Conservation (phyloP, 2,888 invertebrate genomes). For the Amphipoea oculea region DNA sequence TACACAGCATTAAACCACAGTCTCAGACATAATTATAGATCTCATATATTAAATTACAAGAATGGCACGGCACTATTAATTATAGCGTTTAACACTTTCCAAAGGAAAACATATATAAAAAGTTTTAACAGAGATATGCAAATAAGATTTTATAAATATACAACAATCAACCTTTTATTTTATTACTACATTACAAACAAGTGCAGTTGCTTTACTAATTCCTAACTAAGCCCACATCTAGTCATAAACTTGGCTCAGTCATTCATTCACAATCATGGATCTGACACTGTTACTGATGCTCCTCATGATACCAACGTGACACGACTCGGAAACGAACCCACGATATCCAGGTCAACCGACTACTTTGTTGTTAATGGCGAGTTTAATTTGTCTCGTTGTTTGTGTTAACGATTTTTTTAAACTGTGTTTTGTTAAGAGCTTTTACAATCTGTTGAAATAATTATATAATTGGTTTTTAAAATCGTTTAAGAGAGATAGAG, state of each 20-base stretch:
- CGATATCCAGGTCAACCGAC: conserved; percentile 20
- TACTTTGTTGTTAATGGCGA: conserved; percentile 19
- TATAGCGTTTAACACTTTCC: not conserved
- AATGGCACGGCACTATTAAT: too few species aligned
- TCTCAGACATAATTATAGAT: not conserved
- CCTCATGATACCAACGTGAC: conserved; percentile 18
- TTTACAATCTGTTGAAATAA: not conserved
- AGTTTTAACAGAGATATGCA: not conserved
- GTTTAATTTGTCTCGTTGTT: conserved; percentile 5
- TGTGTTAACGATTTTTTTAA: not conserved
- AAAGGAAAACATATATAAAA: too few species aligned
- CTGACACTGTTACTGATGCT: conserved; percentile 24
- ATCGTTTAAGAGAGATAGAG: not conserved
- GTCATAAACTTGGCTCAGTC: not conserved
- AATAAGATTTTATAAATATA: not conserved
- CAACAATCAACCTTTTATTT: not conserved
- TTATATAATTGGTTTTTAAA: too few species aligned
- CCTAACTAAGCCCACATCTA: not conserved
- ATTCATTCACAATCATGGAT: conserved; percentile 5
- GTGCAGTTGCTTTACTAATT: not conserved
- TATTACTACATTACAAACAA: not conserved
- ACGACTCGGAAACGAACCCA: conserved; percentile 9
- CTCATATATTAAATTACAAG: not conserved
- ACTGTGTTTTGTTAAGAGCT: not conserved
- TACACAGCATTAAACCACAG: too few species aligned